These are phyloP conservation scores for Marisa cornuarietis DNA, from an alignment of 1,140 invertebrate species.

Conservation along the genomic window DNA sequence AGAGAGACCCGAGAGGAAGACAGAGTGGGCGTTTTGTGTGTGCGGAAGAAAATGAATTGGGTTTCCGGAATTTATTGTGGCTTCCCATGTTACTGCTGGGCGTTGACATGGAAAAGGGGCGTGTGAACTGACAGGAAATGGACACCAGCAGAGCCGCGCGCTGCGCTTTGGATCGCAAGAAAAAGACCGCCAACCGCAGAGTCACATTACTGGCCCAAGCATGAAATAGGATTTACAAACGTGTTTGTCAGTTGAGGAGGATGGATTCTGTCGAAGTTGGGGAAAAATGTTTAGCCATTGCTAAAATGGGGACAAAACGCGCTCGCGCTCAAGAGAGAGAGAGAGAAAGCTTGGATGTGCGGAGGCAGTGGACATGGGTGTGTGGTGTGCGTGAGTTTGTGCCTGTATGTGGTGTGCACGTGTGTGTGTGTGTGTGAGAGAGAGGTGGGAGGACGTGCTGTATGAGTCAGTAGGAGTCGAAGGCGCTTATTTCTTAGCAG, in stretches of 20 bases:
- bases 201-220: too few relatives aligned
- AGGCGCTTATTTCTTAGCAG: too few relatives aligned
- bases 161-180: too few relatives aligned
- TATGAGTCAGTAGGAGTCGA: not conserved
- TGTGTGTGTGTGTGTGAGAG: conserved; percentile 11
- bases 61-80: too few relatives aligned
- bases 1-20: too few relatives aligned
- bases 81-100: too few relatives aligned
- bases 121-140: too few relatives aligned
- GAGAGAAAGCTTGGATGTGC: not conserved
- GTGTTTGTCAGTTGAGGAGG: not conserved
- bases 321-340: not conserved
- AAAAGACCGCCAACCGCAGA: too few relatives aligned
- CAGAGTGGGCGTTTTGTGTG: too few relatives aligned
- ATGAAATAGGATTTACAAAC: not conserved
- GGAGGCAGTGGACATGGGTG: not conserved
- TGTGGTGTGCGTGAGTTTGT: not conserved
- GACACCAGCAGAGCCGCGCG: too few relatives aligned
- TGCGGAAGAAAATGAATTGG: too few relatives aligned
- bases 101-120: too few relatives aligned
- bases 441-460: not conserved
- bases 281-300: not conserved
- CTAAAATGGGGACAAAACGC: not conserved
- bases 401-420: not conserved
- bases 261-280: not conserved